phyloP scores from a whole-genome alignment of 2,888 invertebrate species.

The Gasteruption jaculator region DNA sequence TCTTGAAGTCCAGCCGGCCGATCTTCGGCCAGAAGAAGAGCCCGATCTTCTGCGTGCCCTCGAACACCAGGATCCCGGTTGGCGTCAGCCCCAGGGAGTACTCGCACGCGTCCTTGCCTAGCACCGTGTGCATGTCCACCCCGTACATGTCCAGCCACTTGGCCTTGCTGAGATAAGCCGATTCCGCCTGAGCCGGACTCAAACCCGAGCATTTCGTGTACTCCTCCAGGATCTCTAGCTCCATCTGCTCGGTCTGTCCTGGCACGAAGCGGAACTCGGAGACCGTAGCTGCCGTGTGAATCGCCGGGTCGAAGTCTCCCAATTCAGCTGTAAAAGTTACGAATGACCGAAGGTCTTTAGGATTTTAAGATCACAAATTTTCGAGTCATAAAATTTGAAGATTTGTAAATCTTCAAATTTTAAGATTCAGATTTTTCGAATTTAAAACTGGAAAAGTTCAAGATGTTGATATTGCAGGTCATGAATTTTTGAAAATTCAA shows the following conservation, averaged over 20 bases:
- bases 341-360: not conserved
- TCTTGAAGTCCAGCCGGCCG: slow-evolving; percentile 94
- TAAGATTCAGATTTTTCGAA: no score
- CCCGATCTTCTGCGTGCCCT: slow-evolving; percentile 94
- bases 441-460: no score
- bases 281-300: slow-evolving; percentile 93
- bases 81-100: slow-evolving; percentile 96
- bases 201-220: slow-evolving; percentile 83
- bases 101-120: slow-evolving; percentile 94
- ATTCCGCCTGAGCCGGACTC: slow-evolving; percentile 93
- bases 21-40: slow-evolving; percentile 99
- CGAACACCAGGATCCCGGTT: slow-evolving; percentile 97
- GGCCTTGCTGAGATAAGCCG: slow-evolving; percentile 90
- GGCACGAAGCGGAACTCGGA: slow-evolving; percentile 98
- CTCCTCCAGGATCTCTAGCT: slow-evolving; percentile 88
- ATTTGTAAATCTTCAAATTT: slow-evolving; percentile 2
- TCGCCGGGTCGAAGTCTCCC: slow-evolving; percentile 89
- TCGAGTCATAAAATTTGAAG: slow-evolving; percentile 2
- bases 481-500: no score
- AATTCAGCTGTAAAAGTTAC: slow-evolving; percentile 75
- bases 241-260: slow-evolving; percentile 94
- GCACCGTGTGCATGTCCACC: slow-evolving; percentile 96
- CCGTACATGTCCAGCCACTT: slow-evolving; percentile 99
- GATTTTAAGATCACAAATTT: no score
- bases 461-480: no score